Percentiles rank a stretch among this genome's conserved stretches.
phyloP scores from a whole-genome alignment of 1,140 invertebrate genomes.

The Hycleus phaleratus region DNA sequence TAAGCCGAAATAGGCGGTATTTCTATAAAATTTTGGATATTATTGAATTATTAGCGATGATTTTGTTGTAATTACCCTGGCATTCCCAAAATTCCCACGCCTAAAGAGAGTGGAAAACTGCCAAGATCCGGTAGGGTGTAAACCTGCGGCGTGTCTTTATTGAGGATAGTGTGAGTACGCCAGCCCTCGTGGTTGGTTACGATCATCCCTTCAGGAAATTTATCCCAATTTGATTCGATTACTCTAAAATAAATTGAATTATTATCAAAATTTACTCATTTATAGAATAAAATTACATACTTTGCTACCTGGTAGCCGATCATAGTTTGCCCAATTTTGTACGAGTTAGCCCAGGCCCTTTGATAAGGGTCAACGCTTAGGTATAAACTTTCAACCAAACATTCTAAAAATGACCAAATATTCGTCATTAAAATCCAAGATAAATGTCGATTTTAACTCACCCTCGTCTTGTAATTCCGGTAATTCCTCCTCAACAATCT shows the following conservation, averaged over 20 bases:
- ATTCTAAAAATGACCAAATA: slow-evolving; percentile 45
- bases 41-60: neutral
- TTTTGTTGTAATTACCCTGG: neutral
- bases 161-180: slow-evolving; percentile 44
- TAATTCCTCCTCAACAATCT: slow-evolving; percentile 53
- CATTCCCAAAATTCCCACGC: neutral
- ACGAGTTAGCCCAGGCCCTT: slow-evolving; percentile 45
- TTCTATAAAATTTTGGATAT: slow-evolving; percentile 40
- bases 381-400: slow-evolving; percentile 54
- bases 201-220: slow-evolving; percentile 52
- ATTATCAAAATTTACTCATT: slow-evolving; percentile 15
- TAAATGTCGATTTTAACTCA: slow-evolving; percentile 35
- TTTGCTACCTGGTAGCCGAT: slow-evolving; percentile 54
- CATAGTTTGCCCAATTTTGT: slow-evolving; percentile 49
- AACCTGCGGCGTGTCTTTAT: slow-evolving; percentile 36
- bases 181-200: slow-evolving; percentile 54
- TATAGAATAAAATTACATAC: slow-evolving; percentile 31
- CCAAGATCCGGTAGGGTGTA: slow-evolving; percentile 42
- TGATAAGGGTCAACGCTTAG: slow-evolving; percentile 64
- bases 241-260: slow-evolving; percentile 39
- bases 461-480: slow-evolving; percentile 54
- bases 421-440: neutral
- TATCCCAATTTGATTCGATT: slow-evolving; percentile 52
- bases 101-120: slow-evolving; percentile 42
- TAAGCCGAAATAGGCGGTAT: slow-evolving; percentile 65